Conservation (phyloP, 2,797 vertebrate species). For the Aselliscus stoliczkanus region DNA sequence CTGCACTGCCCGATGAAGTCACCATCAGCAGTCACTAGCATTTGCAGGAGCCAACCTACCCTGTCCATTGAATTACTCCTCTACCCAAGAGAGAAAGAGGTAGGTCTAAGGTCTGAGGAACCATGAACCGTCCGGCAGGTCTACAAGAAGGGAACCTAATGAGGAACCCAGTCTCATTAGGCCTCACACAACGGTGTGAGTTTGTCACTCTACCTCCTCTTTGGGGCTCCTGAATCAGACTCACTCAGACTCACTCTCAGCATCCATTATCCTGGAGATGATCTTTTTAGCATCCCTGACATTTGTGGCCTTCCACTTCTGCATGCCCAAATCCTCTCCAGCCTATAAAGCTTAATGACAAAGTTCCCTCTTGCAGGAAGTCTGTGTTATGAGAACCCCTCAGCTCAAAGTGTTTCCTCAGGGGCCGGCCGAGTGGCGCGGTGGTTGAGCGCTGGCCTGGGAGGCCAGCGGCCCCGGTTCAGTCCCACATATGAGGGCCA, state of each 20-base stretch:
- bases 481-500: too few species aligned
- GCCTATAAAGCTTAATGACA: not conserved
- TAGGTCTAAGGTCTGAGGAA: not conserved
- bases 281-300: not conserved
- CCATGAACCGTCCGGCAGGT: not conserved
- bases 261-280: not conserved
- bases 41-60: not conserved
- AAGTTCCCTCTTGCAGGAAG: not conserved
- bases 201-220: not conserved
- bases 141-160: not conserved
- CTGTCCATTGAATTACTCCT: not conserved
- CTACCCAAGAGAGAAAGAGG: not conserved
- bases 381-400: not conserved
- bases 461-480: too few species aligned
- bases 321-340: not conserved
- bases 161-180: not conserved
- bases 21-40: not conserved
- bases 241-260: not conserved
- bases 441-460: too few species aligned
- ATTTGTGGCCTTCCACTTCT: not conserved
- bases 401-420: not conserved
- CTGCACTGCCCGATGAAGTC: not conserved
- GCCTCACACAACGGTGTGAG: not conserved
- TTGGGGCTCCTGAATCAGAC: not conserved
- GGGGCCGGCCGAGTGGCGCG: too few species aligned